Evolutionary conservation across 2,888 invertebrate species (phyloP), one percentile per base, ranked within the genome.

Genomic region (Drosophila mercatorum): DNA sequence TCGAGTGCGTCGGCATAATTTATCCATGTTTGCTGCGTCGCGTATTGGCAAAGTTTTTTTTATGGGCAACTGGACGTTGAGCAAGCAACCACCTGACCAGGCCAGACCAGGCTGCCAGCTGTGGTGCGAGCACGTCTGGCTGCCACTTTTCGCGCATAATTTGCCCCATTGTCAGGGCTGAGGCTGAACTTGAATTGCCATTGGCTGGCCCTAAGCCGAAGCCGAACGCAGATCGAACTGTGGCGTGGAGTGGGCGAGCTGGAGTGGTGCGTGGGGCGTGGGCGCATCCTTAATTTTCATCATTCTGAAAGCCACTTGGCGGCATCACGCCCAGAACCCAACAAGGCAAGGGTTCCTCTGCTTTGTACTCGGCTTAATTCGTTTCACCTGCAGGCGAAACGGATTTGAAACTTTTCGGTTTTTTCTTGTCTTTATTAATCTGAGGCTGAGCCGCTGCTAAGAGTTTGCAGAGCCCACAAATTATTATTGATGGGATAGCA

Each of bases 1-100:
- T 84, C 89, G 77, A 84, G 88, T 89, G 89, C 88, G 85, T 89
- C 84, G 80, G 88, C 89, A 84, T 84, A 84, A 84, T 84, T 84
- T 87, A 89, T 89, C 80, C 88, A 74, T 86, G 83, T 85, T 85
- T 81, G 78, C 67, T 68, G 75, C 85, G 49, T 53, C 64, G 74
- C 65, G 72, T 60, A 72, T 70, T 72, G 76, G 70, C 65, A 73
- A 85, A 83, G 70, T 58, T 83, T 73, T 83, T 73, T 74, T 73
- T 75, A 61, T 77, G 72, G 52, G 40, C 49, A 53, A 44, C 67
- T 68, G 68, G 51, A 63, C 68, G 41, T 8, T 38, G 47, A 28
- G 10, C 43, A 11, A 14, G 34, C 60, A 36, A 65, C 69, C 78
- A 78, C 75, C 78, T 75, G 62, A 62, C 60, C 53, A 51, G 52